Conservation (phyloP, 2,113 vertebrate species). For the Fukomys damarensis region DNA sequence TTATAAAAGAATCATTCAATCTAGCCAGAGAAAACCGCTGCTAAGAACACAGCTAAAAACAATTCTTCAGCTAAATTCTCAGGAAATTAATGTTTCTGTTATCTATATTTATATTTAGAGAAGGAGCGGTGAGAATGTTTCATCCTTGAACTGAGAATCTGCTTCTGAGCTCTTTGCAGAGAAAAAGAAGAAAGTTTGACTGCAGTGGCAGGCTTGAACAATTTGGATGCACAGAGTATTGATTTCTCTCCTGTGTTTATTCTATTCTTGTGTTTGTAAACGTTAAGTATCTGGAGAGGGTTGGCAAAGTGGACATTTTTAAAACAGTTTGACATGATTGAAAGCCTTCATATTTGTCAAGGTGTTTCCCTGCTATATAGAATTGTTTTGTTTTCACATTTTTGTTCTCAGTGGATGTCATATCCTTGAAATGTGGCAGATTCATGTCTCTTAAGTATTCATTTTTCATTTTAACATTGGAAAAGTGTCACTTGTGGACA, state of each 20-base stretch:
- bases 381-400: constrained; percentile 71
- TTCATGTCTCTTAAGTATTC: constrained; percentile 55
- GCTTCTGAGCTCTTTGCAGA: constrained; percentile 72
- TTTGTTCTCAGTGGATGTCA: constrained; percentile 73
- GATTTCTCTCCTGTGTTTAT: constrained; percentile 78
- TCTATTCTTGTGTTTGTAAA: constrained; percentile 76
- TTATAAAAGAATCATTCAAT: constrained; percentile 71
- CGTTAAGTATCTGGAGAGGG: constrained; percentile 76
- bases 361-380: constrained; percentile 64
- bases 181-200: constrained; percentile 78
- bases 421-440: constrained; percentile 77
- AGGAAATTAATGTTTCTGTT: constrained; percentile 74
- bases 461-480: constrained; percentile 57
- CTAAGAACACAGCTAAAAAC: constrained; percentile 62
- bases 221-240: constrained; percentile 72
- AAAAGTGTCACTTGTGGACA: neutral
- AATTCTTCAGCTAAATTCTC: constrained; percentile 72
- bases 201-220: constrained; percentile 60
- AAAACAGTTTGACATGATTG: constrained; percentile 76
- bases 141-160: constrained; percentile 81
- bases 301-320: constrained; percentile 74
- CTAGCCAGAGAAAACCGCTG: constrained; percentile 22
- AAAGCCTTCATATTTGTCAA: constrained; percentile 80
- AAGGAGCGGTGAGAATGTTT: constrained; percentile 67
- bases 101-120: constrained; percentile 72